Evolutionary conservation across 1,140 invertebrate species (phyloP).

Genomic region (Ceratina japonica): DNA sequence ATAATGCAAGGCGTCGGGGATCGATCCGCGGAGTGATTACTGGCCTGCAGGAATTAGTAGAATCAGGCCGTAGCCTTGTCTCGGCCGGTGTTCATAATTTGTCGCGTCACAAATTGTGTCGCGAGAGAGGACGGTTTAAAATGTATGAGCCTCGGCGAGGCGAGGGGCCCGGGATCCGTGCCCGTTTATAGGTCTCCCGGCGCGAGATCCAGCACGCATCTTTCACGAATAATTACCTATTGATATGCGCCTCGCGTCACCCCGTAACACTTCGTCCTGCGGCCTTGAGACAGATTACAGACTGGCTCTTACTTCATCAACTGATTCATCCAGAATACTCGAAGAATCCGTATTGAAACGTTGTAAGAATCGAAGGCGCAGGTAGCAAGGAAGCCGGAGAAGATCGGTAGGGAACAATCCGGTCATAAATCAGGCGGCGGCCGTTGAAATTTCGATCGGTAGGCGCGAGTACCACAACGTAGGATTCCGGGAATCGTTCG

Average conservation of each 20-base stretch:
- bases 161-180: conserved; percentile 22
- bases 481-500: conserved; percentile 18
- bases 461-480: background rate
- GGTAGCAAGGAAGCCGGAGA: background rate
- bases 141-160: conserved; percentile 50
- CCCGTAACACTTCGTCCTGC: conserved; percentile 57
- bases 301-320: conserved; percentile 5
- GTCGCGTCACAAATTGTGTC: conserved; percentile 56
- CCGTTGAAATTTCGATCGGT: background rate
- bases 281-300: conserved; percentile 38
- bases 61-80: conserved; percentile 38
- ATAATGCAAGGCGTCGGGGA: background rate
- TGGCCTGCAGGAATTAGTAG: conserved; percentile 11
- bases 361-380: too few species aligned
- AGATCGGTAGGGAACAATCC: background rate
- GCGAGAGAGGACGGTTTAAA: conserved; percentile 55
- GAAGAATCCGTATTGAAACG: too few species aligned
- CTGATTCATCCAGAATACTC: too few species aligned
- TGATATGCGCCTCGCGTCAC: conserved; percentile 39
- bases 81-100: conserved; percentile 49
- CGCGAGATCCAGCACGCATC: conserved; percentile 22
- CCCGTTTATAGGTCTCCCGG: conserved; percentile 18
- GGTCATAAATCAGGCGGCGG: background rate
- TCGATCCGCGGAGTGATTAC: background rate
- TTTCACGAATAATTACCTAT: conserved; percentile 55